phyloP scores from a whole-genome alignment of 2,797 vertebrate genomes.

The Spinus olivaceus region DNA sequence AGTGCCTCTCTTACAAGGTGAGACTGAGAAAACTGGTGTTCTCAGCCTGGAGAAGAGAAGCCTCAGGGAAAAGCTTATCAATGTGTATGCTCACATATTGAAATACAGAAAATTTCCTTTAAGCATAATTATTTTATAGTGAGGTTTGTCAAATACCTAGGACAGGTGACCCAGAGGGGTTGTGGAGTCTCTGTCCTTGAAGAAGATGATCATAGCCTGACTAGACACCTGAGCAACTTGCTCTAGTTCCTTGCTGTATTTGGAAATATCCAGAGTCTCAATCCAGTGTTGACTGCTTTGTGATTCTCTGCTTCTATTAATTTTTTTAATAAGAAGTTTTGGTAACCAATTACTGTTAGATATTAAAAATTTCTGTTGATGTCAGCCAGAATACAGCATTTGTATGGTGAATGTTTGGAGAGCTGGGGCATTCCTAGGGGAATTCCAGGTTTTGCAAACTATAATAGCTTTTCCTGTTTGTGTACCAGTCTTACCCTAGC shows the following conservation, averaged over 20 bases:
- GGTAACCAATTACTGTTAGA: neutral
- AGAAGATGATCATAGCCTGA: neutral
- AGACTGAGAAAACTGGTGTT: neutral
- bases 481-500: neutral
- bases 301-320: neutral
- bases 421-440: neutral
- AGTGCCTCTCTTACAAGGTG: neutral
- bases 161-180: neutral
- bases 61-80: neutral
- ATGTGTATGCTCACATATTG: neutral
- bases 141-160: neutral
- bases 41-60: neutral
- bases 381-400: neutral
- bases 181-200: neutral
- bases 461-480: neutral
- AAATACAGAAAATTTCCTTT: neutral
- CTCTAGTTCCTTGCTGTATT: fast-evolving
- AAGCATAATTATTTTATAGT: neutral
- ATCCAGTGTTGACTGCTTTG: neutral
- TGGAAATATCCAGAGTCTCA: neutral
- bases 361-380: neutral
- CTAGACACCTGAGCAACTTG: neutral
- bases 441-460: neutral
- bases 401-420: neutral
- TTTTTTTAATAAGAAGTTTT: neutral